Conservation (phyloP, 2,888 invertebrate genomes). For the Flabesymbios commensalis region DNA sequence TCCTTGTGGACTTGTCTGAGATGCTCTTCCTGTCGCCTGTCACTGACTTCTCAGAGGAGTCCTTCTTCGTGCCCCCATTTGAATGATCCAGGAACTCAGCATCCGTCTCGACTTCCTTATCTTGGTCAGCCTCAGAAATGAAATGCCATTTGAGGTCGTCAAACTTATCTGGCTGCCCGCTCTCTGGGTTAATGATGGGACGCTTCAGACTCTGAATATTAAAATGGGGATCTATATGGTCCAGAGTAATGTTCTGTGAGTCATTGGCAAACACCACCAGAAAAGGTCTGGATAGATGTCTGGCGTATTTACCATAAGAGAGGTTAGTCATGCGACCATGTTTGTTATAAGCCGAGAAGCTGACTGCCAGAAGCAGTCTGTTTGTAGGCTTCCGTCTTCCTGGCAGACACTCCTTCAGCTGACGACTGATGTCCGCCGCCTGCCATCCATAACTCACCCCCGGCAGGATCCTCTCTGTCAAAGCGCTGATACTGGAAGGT, state of each 20-base stretch:
- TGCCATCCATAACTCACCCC: conserved; percentile 10
- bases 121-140: too few species aligned
- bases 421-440: conserved; percentile 4
- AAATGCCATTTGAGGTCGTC: too few species aligned
- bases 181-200: conserved; percentile 9
- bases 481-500: conserved; percentile 40
- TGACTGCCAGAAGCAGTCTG: conserved; percentile 46
- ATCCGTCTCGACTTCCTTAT: too few species aligned
- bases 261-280: conserved; percentile 60
- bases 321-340: too few species aligned
- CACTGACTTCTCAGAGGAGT: background rate
- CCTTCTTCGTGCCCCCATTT: too few species aligned
- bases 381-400: conserved; percentile 43
- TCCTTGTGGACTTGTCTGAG: background rate
- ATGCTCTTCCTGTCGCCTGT: background rate
- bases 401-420: conserved; percentile 33
- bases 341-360: conserved; percentile 42
- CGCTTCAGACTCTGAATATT: conserved; percentile 8
- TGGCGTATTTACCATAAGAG: too few species aligned
- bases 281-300: conserved; percentile 54
- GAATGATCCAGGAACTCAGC: too few species aligned
- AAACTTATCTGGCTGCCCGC: too few species aligned
- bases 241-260: conserved; percentile 46
- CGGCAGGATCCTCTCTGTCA: conserved; percentile 39
- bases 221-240: conserved; percentile 32